Conservation (phyloP, 2,888 invertebrate species). For the Leucophora obtusa region DNA sequence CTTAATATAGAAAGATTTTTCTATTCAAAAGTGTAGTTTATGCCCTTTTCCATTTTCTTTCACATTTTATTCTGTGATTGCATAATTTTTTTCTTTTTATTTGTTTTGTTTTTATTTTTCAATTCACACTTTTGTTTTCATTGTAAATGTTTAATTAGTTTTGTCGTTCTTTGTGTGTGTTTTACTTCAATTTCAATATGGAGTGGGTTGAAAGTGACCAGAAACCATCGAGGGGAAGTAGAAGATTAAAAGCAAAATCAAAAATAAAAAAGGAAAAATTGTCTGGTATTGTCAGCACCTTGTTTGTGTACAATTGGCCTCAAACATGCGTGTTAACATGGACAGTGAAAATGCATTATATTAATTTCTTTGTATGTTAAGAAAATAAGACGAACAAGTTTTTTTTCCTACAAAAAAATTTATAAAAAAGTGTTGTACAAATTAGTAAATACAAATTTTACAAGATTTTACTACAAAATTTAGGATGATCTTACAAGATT, state of each 20-base stretch:
- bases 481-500: not conserved
- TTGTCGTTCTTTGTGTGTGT: conserved; percentile 1
- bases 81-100: not conserved
- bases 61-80: not conserved
- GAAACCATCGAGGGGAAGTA: not conserved
- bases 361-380: not conserved
- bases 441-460: not conserved
- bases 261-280: conserved; percentile 4
- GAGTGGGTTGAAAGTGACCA: not conserved
- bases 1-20: no score
- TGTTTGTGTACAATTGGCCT: not conserved
- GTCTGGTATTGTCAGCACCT: conserved; percentile 4
- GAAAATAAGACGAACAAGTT: conserved; percentile 3
- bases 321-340: conserved; percentile 5
- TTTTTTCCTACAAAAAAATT: not conserved
- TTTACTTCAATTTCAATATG: not conserved
- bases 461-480: not conserved
- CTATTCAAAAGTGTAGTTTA: no score
- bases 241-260: not conserved
- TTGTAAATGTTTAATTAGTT: conserved; percentile 1
- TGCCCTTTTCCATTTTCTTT: not conserved
- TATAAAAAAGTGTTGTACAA: not conserved
- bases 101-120: not conserved
- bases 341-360: conserved; percentile 5
- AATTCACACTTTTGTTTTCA: conserved; percentile 3